Conservation (phyloP, 2,888 invertebrate genomes). For the Acleris emargana region DNA sequence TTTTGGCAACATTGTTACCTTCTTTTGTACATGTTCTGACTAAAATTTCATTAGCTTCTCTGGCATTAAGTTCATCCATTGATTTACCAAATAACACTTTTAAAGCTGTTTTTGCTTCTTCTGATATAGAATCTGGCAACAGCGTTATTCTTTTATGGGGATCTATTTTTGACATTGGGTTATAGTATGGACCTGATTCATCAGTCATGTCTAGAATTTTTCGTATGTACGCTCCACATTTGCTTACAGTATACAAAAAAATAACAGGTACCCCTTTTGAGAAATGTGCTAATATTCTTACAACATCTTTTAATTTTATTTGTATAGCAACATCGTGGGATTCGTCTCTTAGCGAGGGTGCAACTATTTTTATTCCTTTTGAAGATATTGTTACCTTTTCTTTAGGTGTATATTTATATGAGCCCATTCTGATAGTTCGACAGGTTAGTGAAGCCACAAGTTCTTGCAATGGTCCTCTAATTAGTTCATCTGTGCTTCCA, state of each 20-base stretch:
- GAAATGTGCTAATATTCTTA: conserved; percentile 90
- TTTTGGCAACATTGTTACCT: conserved; percentile 67
- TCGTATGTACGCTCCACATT: conserved; percentile 87
- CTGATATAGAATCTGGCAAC: conserved; percentile 87
- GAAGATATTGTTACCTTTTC: conserved; percentile 85
- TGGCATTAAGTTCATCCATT: conserved; percentile 88
- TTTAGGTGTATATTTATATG: conserved; percentile 90
- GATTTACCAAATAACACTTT: conserved; percentile 86
- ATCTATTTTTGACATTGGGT: conserved; percentile 86
- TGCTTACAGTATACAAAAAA: conserved; percentile 89
- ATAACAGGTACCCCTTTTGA: conserved; percentile 90
- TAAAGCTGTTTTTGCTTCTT: conserved; percentile 86
- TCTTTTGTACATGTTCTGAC: conserved; percentile 89
- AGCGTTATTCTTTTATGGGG: conserved; percentile 90
- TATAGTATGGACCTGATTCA: conserved; percentile 81
- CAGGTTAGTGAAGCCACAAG: conserved; percentile 85
- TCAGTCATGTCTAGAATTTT: conserved; percentile 88
- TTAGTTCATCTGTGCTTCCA: conserved; percentile 80
- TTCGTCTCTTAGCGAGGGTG: conserved; percentile 83
- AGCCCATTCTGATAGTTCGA: conserved; percentile 92
- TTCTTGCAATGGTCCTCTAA: conserved; percentile 69
- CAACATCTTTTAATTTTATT: conserved; percentile 87
- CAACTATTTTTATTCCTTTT: conserved; percentile 85
- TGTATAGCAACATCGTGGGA: conserved; percentile 84
- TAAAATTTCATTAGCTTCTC: conserved; percentile 92